phyloP scores from a whole-genome alignment of 2,797 vertebrate species.

The Mormyrus proboscirostris region DNA sequence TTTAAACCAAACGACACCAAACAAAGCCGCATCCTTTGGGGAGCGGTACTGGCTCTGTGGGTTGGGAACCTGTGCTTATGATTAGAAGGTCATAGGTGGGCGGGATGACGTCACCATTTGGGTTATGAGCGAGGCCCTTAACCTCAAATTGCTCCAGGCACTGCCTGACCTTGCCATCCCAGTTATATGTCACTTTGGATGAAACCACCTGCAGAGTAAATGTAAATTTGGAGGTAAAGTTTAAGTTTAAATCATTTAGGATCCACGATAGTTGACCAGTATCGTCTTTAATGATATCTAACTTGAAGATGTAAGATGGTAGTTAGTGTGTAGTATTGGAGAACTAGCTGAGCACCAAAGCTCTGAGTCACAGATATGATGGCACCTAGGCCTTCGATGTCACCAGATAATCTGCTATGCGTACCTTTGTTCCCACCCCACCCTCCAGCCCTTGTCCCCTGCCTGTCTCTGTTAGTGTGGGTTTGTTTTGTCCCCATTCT shows the following conservation, averaged over 20 bases:
- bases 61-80: neutral
- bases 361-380: constrained; percentile 52
- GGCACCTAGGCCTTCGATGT: constrained; percentile 44
- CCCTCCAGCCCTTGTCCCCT: neutral
- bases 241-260: neutral
- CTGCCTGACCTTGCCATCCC: neutral
- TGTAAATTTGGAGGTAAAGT: neutral
- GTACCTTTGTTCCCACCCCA: constrained; percentile 37
- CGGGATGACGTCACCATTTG: neutral
- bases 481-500: neutral
- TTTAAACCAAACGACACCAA: neutral
- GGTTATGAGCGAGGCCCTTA: neutral
- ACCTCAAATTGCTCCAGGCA: neutral
- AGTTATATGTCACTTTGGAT: neutral
- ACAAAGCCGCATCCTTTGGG: neutral
- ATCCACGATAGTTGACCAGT: neutral
- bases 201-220: neutral
- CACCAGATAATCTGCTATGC: constrained; percentile 28
- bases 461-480: neutral
- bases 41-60: neutral
- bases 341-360: constrained; percentile 51
- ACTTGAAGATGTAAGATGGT: neutral
- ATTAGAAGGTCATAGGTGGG: neutral
- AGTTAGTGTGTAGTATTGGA: constrained; percentile 38
- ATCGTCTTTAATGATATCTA: constrained; percentile 19